Conservation (phyloP, 1,140 invertebrate species). For the Drosophila kikkawai region DNA sequence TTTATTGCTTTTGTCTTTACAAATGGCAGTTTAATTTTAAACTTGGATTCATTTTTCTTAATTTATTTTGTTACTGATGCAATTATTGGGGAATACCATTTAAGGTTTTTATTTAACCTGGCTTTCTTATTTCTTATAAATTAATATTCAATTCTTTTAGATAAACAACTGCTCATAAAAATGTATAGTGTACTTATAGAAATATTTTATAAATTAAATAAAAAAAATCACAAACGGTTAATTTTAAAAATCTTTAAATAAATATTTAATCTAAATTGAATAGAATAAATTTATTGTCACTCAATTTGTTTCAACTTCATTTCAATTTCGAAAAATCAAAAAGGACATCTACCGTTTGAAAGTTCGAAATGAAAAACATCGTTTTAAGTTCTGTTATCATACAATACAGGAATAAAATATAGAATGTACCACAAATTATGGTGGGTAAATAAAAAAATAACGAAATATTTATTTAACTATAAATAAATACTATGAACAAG, state of each 20-base stretch:
- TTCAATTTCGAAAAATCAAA: slow-evolving; percentile 4
- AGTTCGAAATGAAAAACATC: background rate
- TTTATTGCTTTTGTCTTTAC: slow-evolving; percentile 16
- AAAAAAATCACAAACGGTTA: background rate
- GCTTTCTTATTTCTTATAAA: background rate
- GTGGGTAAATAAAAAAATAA: background rate
- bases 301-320: background rate
- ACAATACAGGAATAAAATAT: background rate
- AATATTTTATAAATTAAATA: background rate
- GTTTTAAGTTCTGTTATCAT: background rate
- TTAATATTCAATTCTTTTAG: background rate
- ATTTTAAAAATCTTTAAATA: background rate
- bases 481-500: background rate
- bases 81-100: background rate
- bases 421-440: background rate
- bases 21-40: slow-evolving; percentile 17
- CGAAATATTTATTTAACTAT: background rate
- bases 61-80: background rate
- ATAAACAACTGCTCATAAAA: background rate
- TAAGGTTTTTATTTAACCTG: background rate
- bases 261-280: background rate
- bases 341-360: background rate
- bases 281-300: background rate
- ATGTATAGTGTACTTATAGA: fast-evolving
- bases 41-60: background rate